Evolutionary conservation across 2,888 invertebrate species (phyloP).

Genomic region (Cryptocephalus moraei): DNA sequence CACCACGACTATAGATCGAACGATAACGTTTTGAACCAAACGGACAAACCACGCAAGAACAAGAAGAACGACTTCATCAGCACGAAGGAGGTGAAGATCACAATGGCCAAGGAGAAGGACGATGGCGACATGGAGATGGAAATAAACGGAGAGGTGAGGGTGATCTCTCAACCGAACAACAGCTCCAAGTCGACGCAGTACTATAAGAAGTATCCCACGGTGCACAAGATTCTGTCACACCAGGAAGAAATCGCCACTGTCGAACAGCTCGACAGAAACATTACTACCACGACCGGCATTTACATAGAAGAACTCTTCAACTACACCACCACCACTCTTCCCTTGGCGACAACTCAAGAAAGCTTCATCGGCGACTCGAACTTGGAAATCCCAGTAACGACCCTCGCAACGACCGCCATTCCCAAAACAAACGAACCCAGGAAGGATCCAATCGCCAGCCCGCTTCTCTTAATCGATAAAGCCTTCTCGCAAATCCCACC

Average conservation of each 20-base stretch:
- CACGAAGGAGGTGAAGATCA: constrained; percentile 24
- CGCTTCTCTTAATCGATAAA: constrained; percentile 5
- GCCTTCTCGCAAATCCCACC: constrained; percentile 3
- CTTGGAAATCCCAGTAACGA: constrained; percentile 12
- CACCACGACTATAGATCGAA: neutral
- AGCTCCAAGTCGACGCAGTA: constrained; percentile 22
- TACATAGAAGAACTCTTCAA: constrained; percentile 8
- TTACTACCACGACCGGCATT: constrained; percentile 3
- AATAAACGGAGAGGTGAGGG: constrained; percentile 28
- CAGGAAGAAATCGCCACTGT: constrained; percentile 1
- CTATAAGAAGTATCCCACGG: constrained; percentile 26
- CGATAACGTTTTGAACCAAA: neutral
- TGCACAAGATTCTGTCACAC: constrained; percentile 11
- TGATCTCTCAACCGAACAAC: constrained; percentile 23
- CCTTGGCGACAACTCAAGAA: constrained; percentile 5
- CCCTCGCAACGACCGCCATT: constrained; percentile 15
- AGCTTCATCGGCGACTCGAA: constrained; percentile 7
- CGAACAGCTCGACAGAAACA: neutral
- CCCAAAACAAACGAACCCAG: constrained; percentile 5
- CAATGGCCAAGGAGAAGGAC: constrained; percentile 24
- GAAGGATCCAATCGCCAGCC: too few species aligned
- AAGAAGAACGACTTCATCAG: constrained; percentile 18
- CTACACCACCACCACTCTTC: constrained; percentile 2
- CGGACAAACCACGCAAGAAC: constrained; percentile 1
- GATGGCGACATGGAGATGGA: constrained; percentile 26